Evolutionary conservation across 1,140 invertebrate species (phyloP).

Genomic region (Alviniconcha marisindica): DNA sequence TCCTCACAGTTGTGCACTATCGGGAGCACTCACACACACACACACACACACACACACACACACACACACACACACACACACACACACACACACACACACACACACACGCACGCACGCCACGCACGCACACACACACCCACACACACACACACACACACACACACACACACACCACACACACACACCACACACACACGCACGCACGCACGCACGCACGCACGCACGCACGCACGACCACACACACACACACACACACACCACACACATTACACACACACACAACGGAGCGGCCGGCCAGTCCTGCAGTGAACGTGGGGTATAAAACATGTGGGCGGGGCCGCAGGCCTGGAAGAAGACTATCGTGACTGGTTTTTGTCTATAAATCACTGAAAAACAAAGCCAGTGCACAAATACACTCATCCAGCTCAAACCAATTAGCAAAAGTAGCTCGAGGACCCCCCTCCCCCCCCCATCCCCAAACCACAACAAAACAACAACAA

Average conservation of each 20-base stretch:
- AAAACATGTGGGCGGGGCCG: slow-evolving; percentile 3
- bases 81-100: too few species aligned
- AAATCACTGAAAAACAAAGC: too few species aligned
- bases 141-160: slow-evolving; percentile 29
- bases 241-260: slow-evolving; percentile 27
- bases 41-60: too few species aligned
- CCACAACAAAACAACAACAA: too few species aligned
- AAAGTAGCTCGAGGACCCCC: too few species aligned
- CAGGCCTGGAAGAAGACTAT: neutral
- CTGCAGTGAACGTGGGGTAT: neutral
- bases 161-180: slow-evolving; percentile 21
- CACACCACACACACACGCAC: neutral
- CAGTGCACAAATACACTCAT: too few species aligned
- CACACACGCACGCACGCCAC: too few species aligned
- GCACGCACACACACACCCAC: slow-evolving; percentile 27
- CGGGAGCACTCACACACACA: too few species aligned
- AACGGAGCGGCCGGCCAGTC: neutral
- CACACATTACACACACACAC: slow-evolving; percentile 4
- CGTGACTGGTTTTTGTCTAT: neutral
- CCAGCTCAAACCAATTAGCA: too few species aligned
- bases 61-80: too few species aligned
- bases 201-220: slow-evolving; percentile 27
- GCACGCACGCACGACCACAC: slow-evolving; percentile 36
- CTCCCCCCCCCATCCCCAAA: too few species aligned
- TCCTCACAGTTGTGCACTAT: too few species aligned